Percentiles rank a stretch among this genome's conserved stretches.
Evolutionary conservation across 2,113 vertebrate species (phyloP).

Genomic region (Dasyprocta punctata): DNA sequence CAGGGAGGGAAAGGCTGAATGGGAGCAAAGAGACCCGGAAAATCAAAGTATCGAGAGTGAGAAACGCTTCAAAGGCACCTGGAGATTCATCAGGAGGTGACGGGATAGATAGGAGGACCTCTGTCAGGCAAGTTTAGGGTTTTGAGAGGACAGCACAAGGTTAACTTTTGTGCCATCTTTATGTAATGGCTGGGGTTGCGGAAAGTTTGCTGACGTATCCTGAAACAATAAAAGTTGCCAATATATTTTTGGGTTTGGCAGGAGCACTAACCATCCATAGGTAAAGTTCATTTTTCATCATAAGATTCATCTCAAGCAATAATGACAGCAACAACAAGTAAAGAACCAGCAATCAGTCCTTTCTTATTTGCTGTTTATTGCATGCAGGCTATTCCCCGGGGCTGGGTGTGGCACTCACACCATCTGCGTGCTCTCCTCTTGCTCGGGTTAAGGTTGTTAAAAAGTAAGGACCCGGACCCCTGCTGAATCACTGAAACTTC

Average conservation of each 20-base stretch:
- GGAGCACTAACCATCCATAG: not conserved
- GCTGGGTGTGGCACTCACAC: too few species aligned
- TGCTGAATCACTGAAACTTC: too few species aligned
- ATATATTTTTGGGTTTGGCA: not conserved
- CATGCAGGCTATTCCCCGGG: too few species aligned
- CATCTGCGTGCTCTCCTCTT: too few species aligned
- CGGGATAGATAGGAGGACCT: not conserved
- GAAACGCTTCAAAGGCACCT: not conserved
- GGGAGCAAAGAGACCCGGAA: not conserved
- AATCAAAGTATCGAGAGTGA: not conserved
- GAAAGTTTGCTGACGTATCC: not conserved
- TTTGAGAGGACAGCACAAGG: not conserved
- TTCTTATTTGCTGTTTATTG: too few species aligned
- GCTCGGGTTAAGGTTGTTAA: too few species aligned
- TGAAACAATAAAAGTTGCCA: not conserved
- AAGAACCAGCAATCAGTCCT: not conserved
- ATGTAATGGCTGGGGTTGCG: not conserved
- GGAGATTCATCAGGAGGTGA: not conserved
- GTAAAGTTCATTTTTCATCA: not conserved
- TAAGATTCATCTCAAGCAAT: not conserved
- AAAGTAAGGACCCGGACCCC: too few species aligned
- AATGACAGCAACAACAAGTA: not conserved
- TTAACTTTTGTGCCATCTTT: not conserved
- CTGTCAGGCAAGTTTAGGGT: not conserved
- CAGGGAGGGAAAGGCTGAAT: not conserved